Percentiles rank a stretch among this genome's conserved stretches.
Conservation (phyloP, 2,113 vertebrate genomes). For the Crotalus tigris region DNA sequence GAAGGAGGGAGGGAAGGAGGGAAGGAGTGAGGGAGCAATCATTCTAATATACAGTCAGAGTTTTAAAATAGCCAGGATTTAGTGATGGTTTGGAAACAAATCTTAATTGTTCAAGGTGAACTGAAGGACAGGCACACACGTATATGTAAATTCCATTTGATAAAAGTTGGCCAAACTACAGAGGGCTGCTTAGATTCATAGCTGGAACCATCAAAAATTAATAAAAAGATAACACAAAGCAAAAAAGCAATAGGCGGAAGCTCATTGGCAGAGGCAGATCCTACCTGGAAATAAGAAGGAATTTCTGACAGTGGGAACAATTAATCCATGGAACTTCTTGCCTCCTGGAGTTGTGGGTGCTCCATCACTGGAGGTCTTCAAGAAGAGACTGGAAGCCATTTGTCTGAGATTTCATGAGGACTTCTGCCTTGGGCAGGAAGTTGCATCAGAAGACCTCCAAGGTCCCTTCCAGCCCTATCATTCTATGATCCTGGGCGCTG, state of each 20-base stretch:
- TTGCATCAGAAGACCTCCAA: too few relatives aligned
- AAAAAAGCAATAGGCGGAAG: too few relatives aligned
- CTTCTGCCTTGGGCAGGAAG: too few relatives aligned
- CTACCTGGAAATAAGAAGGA: background rate
- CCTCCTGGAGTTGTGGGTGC: too few relatives aligned
- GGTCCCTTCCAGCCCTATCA: too few relatives aligned
- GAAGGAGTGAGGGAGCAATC: background rate
- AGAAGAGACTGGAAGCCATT: too few relatives aligned
- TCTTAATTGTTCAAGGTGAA: background rate
- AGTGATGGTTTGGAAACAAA: background rate
- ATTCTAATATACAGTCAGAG: accelerated
- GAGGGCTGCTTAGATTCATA: background rate
- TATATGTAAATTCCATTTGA: background rate
- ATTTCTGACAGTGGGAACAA: background rate
- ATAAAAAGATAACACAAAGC: background rate
- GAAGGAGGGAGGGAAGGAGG: too few relatives aligned
- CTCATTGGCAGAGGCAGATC: background rate
- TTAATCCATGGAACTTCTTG: background rate
- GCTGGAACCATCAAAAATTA: background rate
- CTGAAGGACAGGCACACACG: background rate
- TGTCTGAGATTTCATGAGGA: too few relatives aligned
- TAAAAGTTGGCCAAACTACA: background rate
- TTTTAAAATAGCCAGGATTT: background rate
- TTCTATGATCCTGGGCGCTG: background rate
- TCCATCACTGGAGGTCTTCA: too few relatives aligned